phyloP scores from a whole-genome alignment of 2,113 vertebrate genomes.

The Lampris incognitus region DNA sequence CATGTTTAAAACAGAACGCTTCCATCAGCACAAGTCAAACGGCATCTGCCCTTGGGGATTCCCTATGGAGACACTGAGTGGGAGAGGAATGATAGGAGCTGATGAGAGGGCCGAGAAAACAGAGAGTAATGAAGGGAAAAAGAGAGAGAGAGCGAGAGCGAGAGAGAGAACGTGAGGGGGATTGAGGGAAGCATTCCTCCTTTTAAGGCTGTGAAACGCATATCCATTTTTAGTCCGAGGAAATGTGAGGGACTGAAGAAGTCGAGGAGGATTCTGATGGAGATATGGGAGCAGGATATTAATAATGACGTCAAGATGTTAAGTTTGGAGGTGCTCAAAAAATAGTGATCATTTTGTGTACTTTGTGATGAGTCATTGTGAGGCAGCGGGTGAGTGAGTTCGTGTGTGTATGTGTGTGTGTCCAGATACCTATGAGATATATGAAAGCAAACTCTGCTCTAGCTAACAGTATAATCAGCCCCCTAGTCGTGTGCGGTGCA shows the following conservation, averaged over 20 bases:
- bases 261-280: conserved; percentile 16
- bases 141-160: background rate
- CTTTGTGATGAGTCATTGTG: conserved; percentile 35
- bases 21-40: too few species aligned
- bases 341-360: conserved; percentile 27
- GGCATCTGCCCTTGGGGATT: too few species aligned
- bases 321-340: conserved; percentile 31
- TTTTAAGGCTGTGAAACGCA: conserved; percentile 68
- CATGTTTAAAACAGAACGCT: too few species aligned
- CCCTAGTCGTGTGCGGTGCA: too few species aligned
- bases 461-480: too few species aligned
- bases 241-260: conserved; percentile 8
- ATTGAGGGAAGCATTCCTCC: conserved; percentile 54
- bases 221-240: conserved; percentile 71
- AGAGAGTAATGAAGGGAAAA: background rate
- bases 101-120: background rate
- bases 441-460: too few species aligned
- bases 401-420: conserved; percentile 7
- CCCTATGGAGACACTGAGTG: too few species aligned
- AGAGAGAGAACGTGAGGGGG: background rate
- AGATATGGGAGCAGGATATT: conserved; percentile 53
- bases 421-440: background rate
- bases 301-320: conserved; percentile 39
- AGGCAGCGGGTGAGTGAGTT: conserved; percentile 1
- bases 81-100: too few species aligned